Percentiles rank a stretch among this genome's conserved stretches.
These are phyloP conservation scores for Tholera decimalis DNA, from an alignment of 2,888 invertebrate species.

Conservation along the genomic window DNA sequence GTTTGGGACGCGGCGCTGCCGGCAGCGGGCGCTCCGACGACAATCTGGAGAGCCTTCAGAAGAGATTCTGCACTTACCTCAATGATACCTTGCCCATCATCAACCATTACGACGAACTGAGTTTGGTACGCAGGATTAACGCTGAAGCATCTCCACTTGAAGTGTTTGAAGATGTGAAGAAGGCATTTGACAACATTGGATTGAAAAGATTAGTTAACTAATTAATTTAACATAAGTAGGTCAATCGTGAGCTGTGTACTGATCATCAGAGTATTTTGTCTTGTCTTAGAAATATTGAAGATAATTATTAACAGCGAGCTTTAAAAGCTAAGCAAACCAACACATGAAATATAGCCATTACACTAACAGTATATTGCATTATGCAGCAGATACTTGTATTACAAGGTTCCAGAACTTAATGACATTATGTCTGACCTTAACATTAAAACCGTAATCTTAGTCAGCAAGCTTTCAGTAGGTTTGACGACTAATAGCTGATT, in stretches of 20 bases:
- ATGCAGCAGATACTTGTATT: slow-evolving; percentile 1
- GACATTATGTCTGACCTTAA: slow-evolving; percentile 30
- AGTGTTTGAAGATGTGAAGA: slow-evolving; percentile 92
- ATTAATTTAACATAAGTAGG: slow-evolving; percentile 63
- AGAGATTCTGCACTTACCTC: slow-evolving; percentile 96
- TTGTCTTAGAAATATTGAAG: slow-evolving; percentile 49
- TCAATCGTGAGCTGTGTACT: slow-evolving; percentile 59
- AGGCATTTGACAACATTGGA: slow-evolving; percentile 86
- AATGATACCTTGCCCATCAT: slow-evolving; percentile 98
- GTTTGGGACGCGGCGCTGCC: slow-evolving; percentile 96
- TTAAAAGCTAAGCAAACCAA: slow-evolving; percentile 20
- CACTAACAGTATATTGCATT: neutral
- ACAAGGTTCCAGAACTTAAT: slow-evolving; percentile 8
- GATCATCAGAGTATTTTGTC: slow-evolving; percentile 31
- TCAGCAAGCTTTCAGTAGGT: neutral
- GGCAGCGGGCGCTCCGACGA: slow-evolving; percentile 99
- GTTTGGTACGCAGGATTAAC: slow-evolving; percentile 95
- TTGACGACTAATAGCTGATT: neutral
- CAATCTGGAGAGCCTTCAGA: slow-evolving; percentile 96
- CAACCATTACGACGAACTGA: slow-evolving; percentile 93
- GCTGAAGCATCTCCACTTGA: slow-evolving; percentile 93
- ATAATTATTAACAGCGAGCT: slow-evolving; percentile 36
- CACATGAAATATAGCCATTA: slow-evolving; percentile 12
- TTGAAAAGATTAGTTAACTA: slow-evolving; percentile 75
- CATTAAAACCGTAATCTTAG: slow-evolving; percentile 6